Conservation (phyloP, 2,113 vertebrate genomes). For the Anarrhichthys ocellatus region DNA sequence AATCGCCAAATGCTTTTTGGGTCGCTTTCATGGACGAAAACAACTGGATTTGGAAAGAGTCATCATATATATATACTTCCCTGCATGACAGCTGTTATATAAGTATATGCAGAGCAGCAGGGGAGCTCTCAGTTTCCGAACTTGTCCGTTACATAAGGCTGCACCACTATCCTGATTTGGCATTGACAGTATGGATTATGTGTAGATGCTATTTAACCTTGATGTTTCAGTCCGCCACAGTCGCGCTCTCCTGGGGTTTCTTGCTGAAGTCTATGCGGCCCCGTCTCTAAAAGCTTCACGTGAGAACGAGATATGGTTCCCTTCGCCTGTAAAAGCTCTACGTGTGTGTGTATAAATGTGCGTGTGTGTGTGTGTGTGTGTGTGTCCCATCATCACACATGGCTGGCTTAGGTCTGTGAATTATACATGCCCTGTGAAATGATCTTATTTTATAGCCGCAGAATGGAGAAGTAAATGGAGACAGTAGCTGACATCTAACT, state of each 20-base stretch:
- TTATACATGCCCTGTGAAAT: slow-evolving; percentile 84
- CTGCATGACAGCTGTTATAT: slow-evolving; percentile 55
- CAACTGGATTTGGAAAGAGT: slow-evolving; percentile 12
- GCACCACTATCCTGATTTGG: slow-evolving; percentile 57
- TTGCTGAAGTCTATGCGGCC: slow-evolving; percentile 39
- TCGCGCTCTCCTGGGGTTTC: slow-evolving; percentile 31
- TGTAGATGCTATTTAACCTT: slow-evolving; percentile 63
- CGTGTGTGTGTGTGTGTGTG: slow-evolving; percentile 38
- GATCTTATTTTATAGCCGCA: slow-evolving; percentile 82
- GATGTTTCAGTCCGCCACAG: slow-evolving; percentile 28
- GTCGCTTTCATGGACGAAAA: slow-evolving; percentile 9
- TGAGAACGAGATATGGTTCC: slow-evolving; percentile 65
- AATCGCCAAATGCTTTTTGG: background rate
- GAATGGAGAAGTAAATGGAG: slow-evolving; percentile 75
- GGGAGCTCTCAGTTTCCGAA: slow-evolving; percentile 54
- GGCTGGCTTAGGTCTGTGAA: slow-evolving; percentile 78
- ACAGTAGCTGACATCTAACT: slow-evolving; percentile 66
- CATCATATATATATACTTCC: slow-evolving; percentile 37
- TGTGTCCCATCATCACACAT: slow-evolving; percentile 75
- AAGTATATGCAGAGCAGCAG: slow-evolving; percentile 42
- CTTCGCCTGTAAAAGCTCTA: slow-evolving; percentile 62
- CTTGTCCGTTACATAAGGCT: slow-evolving; percentile 73
- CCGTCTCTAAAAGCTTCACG: slow-evolving; percentile 64
- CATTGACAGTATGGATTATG: slow-evolving; percentile 48
- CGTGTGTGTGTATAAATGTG: slow-evolving; percentile 17